These are phyloP conservation scores for Pseudococcus longispinus DNA, from an alignment of 2,888 invertebrate species.

Conservation along the genomic window DNA sequence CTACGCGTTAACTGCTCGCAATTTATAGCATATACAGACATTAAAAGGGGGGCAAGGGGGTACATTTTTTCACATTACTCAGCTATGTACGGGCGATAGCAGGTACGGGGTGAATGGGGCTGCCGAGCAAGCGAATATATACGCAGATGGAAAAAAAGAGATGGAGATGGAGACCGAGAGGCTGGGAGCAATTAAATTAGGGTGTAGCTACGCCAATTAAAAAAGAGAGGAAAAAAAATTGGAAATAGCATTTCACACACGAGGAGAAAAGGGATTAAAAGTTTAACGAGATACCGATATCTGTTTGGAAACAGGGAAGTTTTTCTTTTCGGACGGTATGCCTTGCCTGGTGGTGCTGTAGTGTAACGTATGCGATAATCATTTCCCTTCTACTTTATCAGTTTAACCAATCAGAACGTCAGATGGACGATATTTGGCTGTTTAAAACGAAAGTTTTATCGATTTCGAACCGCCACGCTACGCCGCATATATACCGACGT, in stretches of 20 bases:
- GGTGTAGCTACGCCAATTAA: slow-evolving; percentile 24
- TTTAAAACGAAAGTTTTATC: slow-evolving; percentile 20
- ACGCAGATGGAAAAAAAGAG: background rate
- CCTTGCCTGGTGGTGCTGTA: background rate
- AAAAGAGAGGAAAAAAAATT: slow-evolving; percentile 18
- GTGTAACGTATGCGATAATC: slow-evolving; percentile 38
- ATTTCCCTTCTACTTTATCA: slow-evolving; percentile 38
- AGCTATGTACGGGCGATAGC: background rate
- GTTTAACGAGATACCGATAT: slow-evolving; percentile 46
- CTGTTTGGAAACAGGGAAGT: slow-evolving; percentile 35
- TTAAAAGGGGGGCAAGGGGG: background rate
- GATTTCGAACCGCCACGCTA: background rate
- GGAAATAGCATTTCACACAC: slow-evolving; percentile 30
- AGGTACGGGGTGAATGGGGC: background rate
- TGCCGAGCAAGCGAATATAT: background rate
- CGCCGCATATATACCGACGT: background rate
- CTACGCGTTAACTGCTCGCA: background rate
- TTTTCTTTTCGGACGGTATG: slow-evolving; percentile 1
- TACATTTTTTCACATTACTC: background rate
- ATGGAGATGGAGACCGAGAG: background rate
- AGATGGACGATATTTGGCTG: slow-evolving; percentile 33
- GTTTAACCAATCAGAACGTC: slow-evolving; percentile 27
- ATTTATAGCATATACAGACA: background rate
- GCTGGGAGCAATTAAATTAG: slow-evolving; percentile 32
- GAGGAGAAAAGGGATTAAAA: slow-evolving; percentile 34